These are phyloP conservation scores for Patella vulgata DNA, from an alignment of 1,140 invertebrate genomes.

Conservation along the genomic window DNA sequence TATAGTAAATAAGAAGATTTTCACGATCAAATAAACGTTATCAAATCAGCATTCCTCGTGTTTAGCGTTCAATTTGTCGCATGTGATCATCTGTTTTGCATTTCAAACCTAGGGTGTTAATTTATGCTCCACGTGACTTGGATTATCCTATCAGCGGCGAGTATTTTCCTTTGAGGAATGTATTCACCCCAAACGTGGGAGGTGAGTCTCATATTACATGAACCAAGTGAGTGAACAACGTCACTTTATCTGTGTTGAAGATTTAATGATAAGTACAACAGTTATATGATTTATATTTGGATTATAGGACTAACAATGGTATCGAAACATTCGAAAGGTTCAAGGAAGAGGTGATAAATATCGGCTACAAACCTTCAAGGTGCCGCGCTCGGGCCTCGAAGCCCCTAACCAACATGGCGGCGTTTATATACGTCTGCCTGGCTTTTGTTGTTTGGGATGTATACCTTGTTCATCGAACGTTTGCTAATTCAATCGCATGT, in stretches of 20 bases:
- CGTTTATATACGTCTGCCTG: constrained; percentile 40
- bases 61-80: constrained; percentile 32
- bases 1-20: constrained; percentile 12
- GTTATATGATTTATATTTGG: constrained; percentile 1
- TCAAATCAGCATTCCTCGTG: constrained; percentile 21
- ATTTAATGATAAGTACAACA: neutral
- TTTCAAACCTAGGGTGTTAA: constrained; percentile 49
- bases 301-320: neutral
- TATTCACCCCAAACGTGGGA: constrained; percentile 47
- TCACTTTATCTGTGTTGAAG: constrained; percentile 3
- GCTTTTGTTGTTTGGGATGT: constrained; percentile 45
- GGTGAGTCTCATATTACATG: constrained; percentile 32
- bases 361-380: constrained; percentile 11
- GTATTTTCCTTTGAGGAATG: constrained; percentile 38
- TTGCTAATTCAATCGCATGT: constrained; percentile 37
- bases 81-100: constrained; percentile 36
- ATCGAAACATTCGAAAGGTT: constrained; percentile 8
- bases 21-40: constrained; percentile 32
- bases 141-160: constrained; percentile 36
- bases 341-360: constrained; percentile 5
- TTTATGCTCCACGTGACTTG: constrained; percentile 46
- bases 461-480: constrained; percentile 8
- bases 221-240: constrained; percentile 16
- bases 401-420: constrained; percentile 42
- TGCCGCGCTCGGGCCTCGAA: constrained; percentile 25